Base-by-base conservation (phyloP, 2,797 vertebrate genomes). In the Geotrypetes seraphini region DNA sequence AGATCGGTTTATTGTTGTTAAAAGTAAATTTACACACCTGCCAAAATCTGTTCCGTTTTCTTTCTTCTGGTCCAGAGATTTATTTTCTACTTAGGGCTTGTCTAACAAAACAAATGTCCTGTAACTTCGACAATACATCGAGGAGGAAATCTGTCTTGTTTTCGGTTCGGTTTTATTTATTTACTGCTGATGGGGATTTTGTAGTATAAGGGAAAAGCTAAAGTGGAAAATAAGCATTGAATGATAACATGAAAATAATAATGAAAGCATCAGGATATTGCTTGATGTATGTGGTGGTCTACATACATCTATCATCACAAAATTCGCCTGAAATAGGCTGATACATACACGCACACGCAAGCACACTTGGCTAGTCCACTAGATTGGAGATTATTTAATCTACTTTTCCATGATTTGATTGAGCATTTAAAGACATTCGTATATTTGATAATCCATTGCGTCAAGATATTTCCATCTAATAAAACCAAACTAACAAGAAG, bases 1-100 rank as follows among this genome's bases (percentile, higher is more conserved):
- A 50, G 73, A 57, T 58, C 82, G 76, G 78, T 82, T 77, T 74
- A 79, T 83, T 67, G 66, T 67, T 65, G 71, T 71, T 56, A 74
- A 71, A 79, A 73, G 74, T 67, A 70, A 68, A 63, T 75, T 67
- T 75, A 70, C 67, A 62, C 60, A 62, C 60, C 57, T 47, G 62
- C 67, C 69, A 70, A 46, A 59, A 63, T 48, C 64, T 21, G 53
- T 61, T 7, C 40, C 3, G 41, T 63, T 66, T 70, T 73, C 61
- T 71, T 80, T 63, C 58, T 65, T 53, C 35, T 70, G 63, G 64
- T 57, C 53, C 46, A 35, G 31, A 64, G 70, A 73, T 79, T 73
- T 77, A 72, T 72, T 74, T 60, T 71, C 63, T 63, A 55, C 66
- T 79, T 76, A 71, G 66, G 51, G 47, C 55, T 68, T 67, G 58